phyloP scores from a whole-genome alignment of 2,797 vertebrate genomes.

The Poliocrania exsul region DNA sequence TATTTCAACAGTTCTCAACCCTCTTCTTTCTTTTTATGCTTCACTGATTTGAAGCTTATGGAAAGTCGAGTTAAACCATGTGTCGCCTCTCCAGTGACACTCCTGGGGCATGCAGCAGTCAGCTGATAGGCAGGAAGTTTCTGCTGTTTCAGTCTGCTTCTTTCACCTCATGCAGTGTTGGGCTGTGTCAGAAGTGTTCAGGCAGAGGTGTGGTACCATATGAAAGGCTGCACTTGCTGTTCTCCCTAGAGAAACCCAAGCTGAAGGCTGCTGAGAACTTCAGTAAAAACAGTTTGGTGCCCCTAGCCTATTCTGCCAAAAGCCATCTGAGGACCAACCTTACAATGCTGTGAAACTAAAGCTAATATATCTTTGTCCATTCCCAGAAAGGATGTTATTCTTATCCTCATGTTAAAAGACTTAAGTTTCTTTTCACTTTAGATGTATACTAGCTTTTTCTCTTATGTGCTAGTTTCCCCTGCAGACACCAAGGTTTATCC shows the following conservation, averaged over 20 bases:
- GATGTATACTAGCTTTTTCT: not conserved
- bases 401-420: not conserved
- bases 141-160: not conserved
- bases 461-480: not conserved
- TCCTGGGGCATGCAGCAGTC: not conserved
- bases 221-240: not conserved
- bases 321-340: not conserved
- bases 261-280: not conserved
- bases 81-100: not conserved
- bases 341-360: not conserved
- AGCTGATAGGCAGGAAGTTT: not conserved
- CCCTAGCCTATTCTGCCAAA: not conserved
- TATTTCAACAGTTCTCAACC: not conserved
- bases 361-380: not conserved
- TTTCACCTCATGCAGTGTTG: not conserved
- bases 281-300: not conserved
- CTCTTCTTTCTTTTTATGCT: not conserved
- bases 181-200: not conserved
- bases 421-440: not conserved
- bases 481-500: not conserved
- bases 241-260: not conserved
- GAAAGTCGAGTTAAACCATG: not conserved
- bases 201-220: not conserved
- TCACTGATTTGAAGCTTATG: not conserved
- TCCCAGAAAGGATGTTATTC: not conserved